Percentiles rank a stretch among this genome's conserved stretches.
Evolutionary conservation across 2,888 invertebrate genomes (phyloP).

Genomic region (Helobdella robusta): DNA sequence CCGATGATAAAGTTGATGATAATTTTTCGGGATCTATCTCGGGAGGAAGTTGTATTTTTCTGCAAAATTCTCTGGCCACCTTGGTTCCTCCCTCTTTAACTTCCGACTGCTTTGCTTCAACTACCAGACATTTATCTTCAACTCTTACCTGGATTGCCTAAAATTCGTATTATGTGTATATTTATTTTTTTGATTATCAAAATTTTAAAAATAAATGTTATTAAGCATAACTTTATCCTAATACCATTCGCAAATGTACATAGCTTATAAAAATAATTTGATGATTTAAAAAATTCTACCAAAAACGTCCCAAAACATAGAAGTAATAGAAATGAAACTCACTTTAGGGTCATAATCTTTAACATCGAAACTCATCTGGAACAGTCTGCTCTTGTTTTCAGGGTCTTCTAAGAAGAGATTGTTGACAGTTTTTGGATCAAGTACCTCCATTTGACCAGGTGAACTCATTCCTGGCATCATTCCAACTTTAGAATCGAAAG

Average conservation of each 20-base stretch:
- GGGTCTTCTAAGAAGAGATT: slow-evolving; percentile 31
- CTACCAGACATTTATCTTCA: slow-evolving; percentile 26
- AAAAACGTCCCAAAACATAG: too few relatives aligned
- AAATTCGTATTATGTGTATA: too few relatives aligned
- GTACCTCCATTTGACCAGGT: slow-evolving; percentile 25
- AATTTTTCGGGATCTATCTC: slow-evolving; percentile 32
- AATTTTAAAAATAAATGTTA: too few relatives aligned
- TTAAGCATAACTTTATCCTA: too few relatives aligned
- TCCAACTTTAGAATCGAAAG: background rate
- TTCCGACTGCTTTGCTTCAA: slow-evolving; percentile 29
- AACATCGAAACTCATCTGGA: slow-evolving; percentile 34
- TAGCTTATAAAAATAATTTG: too few relatives aligned
- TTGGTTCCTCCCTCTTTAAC: slow-evolving; percentile 25
- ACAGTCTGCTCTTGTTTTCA: slow-evolving; percentile 28
- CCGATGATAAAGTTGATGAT: slow-evolving; percentile 30
- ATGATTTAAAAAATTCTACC: too few relatives aligned
- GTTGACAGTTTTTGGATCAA: slow-evolving; percentile 28
- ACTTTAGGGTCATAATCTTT: slow-evolving; percentile 30
- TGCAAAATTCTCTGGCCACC: slow-evolving; percentile 28
- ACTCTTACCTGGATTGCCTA: slow-evolving; percentile 30
- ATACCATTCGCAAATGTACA: too few relatives aligned
- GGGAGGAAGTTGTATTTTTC: slow-evolving; percentile 29
- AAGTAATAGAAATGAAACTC: background rate
- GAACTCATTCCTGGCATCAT: slow-evolving; percentile 16
- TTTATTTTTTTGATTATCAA: too few relatives aligned